These are phyloP conservation scores for Pelagia noctiluca DNA, from an alignment of 30 jellyfish, hydroid and myxozoan species.

Conservation along the genomic window DNA sequence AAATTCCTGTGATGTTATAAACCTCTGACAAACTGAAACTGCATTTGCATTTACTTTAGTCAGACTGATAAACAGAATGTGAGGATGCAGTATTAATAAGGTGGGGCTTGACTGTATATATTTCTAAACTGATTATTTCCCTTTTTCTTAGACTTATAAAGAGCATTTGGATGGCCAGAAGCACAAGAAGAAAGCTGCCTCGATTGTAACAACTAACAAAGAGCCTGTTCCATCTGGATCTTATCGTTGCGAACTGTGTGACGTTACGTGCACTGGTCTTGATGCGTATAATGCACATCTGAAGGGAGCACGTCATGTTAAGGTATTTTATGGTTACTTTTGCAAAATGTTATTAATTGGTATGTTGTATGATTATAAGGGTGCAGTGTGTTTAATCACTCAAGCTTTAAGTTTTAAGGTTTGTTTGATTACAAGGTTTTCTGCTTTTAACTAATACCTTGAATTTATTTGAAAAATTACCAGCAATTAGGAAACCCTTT, in stretches of 20 bases:
- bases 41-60: background rate
- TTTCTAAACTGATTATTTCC: background rate
- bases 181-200: slow-evolving; percentile 96
- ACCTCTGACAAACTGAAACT: slow-evolving; percentile 79
- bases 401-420: too few relatives aligned
- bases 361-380: too few relatives aligned
- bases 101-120: background rate
- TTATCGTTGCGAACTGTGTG: slow-evolving; percentile 91
- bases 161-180: slow-evolving; percentile 98
- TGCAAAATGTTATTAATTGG: too few relatives aligned
- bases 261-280: slow-evolving; percentile 93
- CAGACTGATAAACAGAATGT: background rate
- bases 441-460: too few relatives aligned
- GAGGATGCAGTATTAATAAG: background rate
- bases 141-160: slow-evolving; percentile 78
- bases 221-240: slow-evolving; percentile 89
- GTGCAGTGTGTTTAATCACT: too few relatives aligned
- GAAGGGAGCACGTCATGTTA: slow-evolving; percentile 91
- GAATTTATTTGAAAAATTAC: too few relatives aligned
- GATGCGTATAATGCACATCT: slow-evolving; percentile 97
- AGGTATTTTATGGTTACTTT: slow-evolving; percentile 68
- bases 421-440: too few relatives aligned
- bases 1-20: slow-evolving; percentile 31
- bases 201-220: slow-evolving; percentile 67
- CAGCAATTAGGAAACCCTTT: too few relatives aligned